These are phyloP conservation scores for Trachelus tabidus DNA, from an alignment of 2,888 invertebrate genomes.

Conservation along the genomic window DNA sequence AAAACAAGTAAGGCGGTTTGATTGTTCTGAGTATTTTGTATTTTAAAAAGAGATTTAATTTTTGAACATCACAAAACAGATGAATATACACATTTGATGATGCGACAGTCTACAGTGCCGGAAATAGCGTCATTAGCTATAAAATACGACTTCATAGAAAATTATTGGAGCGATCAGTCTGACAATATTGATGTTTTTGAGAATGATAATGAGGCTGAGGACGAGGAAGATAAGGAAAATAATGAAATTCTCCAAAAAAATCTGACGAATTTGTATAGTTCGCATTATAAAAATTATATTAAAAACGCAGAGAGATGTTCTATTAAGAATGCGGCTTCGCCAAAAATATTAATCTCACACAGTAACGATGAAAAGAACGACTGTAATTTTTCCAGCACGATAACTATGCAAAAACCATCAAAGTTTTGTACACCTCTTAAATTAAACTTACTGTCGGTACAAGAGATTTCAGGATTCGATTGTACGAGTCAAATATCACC, in stretches of 20 bases:
- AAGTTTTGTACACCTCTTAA: background rate
- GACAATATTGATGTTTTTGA: constrained; percentile 29
- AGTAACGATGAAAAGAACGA: too few relatives aligned
- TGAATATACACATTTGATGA: constrained; percentile 53
- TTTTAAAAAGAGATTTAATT: background rate
- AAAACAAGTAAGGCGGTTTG: constrained; percentile 44
- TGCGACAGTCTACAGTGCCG: constrained; percentile 48
- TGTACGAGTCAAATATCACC: constrained; percentile 44
- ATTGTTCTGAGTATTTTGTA: background rate
- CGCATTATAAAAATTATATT: too few relatives aligned
- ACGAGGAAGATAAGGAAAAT: background rate
- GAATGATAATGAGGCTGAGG: background rate
- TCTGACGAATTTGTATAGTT: too few relatives aligned
- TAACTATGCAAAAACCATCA: background rate
- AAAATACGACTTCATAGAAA: constrained; percentile 32
- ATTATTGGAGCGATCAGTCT: constrained; percentile 53
- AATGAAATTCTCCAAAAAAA: background rate
- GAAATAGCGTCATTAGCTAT: constrained; percentile 51
- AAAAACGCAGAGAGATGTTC: too few relatives aligned
- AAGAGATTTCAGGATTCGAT: background rate
- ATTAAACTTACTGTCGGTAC: background rate
- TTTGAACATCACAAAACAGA: constrained; percentile 31
- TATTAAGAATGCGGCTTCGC: background rate
- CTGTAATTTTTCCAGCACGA: too few relatives aligned
- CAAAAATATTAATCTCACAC: background rate